Percentiles rank a stretch among this genome's conserved stretches.
Evolutionary conservation across 2,888 invertebrate species (phyloP).

Genomic region (Lepas anatifera): DNA sequence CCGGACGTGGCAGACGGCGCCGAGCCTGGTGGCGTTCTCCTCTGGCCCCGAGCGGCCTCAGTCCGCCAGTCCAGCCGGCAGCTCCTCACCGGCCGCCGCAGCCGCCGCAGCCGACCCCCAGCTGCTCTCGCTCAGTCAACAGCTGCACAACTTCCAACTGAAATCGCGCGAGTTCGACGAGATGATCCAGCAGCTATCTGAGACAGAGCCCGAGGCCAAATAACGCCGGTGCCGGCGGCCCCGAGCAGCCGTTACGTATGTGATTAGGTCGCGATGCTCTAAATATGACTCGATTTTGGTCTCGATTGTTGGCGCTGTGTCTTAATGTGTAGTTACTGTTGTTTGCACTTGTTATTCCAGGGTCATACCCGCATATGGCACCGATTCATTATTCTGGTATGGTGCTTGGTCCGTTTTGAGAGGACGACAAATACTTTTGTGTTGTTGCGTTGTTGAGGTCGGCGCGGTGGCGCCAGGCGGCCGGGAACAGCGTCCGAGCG

Average conservation of each 20-base stretch:
- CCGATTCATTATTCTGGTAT: too few relatives aligned
- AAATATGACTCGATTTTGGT: too few relatives aligned
- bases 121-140: not conserved
- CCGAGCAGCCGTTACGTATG: not conserved
- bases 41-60: not conserved
- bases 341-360: too few relatives aligned
- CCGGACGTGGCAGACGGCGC: constrained; percentile 62
- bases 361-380: too few relatives aligned
- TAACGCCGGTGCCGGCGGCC: not conserved
- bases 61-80: not conserved
- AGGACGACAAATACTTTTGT: too few relatives aligned
- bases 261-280: not conserved
- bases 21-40: constrained; percentile 27
- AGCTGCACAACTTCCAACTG: not conserved
- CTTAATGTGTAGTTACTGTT: too few relatives aligned
- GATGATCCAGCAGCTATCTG: not conserved
- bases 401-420: too few relatives aligned
- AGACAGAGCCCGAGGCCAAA: not conserved
- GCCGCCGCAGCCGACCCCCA: not conserved
- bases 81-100: not conserved
- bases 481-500: too few relatives aligned
- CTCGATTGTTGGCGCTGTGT: too few relatives aligned
- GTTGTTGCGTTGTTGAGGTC: too few relatives aligned
- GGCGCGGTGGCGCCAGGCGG: too few relatives aligned
- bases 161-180: constrained; percentile 1